These are phyloP conservation scores for Amphipoea lucens DNA, from an alignment of 2,888 invertebrate species.

Conservation along the genomic window DNA sequence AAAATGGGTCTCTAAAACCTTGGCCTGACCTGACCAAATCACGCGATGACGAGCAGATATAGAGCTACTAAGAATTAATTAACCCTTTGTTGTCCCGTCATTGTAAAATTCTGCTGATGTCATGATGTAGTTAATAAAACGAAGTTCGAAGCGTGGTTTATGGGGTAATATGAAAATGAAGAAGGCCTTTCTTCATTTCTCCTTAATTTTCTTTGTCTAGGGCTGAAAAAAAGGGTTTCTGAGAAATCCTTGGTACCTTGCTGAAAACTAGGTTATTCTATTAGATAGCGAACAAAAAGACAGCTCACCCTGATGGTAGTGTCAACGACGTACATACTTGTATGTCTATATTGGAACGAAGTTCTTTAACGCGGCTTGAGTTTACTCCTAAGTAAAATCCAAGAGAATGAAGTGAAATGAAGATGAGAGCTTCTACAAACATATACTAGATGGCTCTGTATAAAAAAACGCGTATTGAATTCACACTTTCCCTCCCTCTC, in stretches of 20 bases:
- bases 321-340: too few species aligned
- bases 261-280: background rate
- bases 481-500: too few species aligned
- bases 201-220: conserved; percentile 20
- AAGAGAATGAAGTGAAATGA: too few species aligned
- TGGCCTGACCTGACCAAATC: conserved; percentile 59
- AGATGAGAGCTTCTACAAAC: too few species aligned
- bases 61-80: conserved; percentile 63
- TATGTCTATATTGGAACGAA: too few species aligned
- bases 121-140: conserved; percentile 60
- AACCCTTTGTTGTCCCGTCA: conserved; percentile 58
- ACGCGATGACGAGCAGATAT: conserved; percentile 61
- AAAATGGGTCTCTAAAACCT: conserved; percentile 52
- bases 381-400: too few species aligned
- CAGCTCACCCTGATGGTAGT: background rate
- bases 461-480: too few species aligned
- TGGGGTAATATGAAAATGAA: conserved; percentile 46
- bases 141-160: conserved; percentile 54
- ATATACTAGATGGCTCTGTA: too few species aligned
- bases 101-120: conserved; percentile 60
- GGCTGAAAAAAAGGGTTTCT: conserved; percentile 10
- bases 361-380: too few species aligned
- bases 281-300: background rate
- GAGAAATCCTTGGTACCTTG: background rate
- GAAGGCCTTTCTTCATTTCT: conserved; percentile 14